phyloP scores from a whole-genome alignment of 2,888 invertebrate genomes.

The Acleris literana region DNA sequence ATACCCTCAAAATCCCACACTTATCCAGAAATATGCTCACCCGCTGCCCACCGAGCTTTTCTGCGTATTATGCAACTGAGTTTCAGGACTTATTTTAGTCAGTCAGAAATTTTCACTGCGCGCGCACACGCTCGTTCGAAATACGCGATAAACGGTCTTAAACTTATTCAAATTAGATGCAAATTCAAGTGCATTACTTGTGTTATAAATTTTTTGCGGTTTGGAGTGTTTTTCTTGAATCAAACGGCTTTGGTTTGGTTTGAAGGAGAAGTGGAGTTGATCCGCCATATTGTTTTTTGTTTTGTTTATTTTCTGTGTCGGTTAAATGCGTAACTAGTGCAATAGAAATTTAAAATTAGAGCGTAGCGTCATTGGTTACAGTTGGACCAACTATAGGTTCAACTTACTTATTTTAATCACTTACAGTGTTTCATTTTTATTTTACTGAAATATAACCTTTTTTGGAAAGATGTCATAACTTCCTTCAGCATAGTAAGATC shows the following conservation, averaged over 20 bases:
- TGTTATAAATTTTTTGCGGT: conserved; percentile 17
- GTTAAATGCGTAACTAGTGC: conserved; percentile 36
- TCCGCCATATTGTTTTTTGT: conserved; percentile 55
- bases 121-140: conserved; percentile 51
- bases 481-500: too few relatives aligned
- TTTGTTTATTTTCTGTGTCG: conserved; percentile 56
- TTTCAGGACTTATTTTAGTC: conserved; percentile 78
- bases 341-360: conserved; percentile 27
- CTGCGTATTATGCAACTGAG: conserved; percentile 77
- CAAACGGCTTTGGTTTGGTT: conserved; percentile 39
- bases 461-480: too few relatives aligned
- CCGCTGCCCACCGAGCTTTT: conserved; percentile 67
- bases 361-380: background rate
- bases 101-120: conserved; percentile 65
- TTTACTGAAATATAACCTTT: background rate
- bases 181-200: conserved; percentile 2
- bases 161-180: conserved; percentile 21
- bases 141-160: conserved; percentile 46
- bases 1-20: conserved; percentile 44
- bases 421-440: too few relatives aligned
- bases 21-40: conserved; percentile 47
- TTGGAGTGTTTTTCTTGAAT: conserved; percentile 35
- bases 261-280: conserved; percentile 42
- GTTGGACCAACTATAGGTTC: background rate
- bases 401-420: background rate